phyloP scores from a whole-genome alignment of 2,888 invertebrate species.

The Oxyscelio sp. region DNA sequence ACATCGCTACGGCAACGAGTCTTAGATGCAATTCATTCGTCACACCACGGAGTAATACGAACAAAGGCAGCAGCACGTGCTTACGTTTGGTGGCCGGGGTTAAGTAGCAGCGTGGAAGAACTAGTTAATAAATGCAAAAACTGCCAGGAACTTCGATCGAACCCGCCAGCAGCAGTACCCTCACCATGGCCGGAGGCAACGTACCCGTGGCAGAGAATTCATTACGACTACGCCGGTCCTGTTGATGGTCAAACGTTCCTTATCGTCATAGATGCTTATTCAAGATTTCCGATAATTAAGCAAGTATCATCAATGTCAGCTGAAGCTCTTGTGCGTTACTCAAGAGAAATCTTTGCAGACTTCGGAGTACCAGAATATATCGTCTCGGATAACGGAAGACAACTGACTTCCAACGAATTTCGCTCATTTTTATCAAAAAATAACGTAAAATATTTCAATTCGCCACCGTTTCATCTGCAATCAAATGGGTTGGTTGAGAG shows the following conservation, averaged over 20 bases:
- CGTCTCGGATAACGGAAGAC: slow-evolving; percentile 20
- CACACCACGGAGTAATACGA: too few relatives aligned
- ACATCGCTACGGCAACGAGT: too few relatives aligned
- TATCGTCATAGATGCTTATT: slow-evolving; percentile 13
- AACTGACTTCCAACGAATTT: slow-evolving; percentile 10
- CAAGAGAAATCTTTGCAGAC: slow-evolving; percentile 12
- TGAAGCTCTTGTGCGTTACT: neutral
- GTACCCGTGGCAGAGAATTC: slow-evolving; percentile 21
- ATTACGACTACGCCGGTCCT: slow-evolving; percentile 32
- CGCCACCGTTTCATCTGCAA: slow-evolving; percentile 10
- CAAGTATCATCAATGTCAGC: slow-evolving; percentile 28
- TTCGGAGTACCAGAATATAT: slow-evolving; percentile 7
- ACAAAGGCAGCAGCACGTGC: too few relatives aligned
- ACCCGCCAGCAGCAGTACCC: slow-evolving; percentile 1
- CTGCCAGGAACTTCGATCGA: too few relatives aligned
- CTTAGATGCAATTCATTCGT: too few relatives aligned
- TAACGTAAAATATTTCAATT: neutral
- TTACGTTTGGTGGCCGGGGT: too few relatives aligned
- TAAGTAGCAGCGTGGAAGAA: too few relatives aligned
- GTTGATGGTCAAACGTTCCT: slow-evolving; percentile 12
- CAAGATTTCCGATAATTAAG: slow-evolving; percentile 14
- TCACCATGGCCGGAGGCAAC: slow-evolving; percentile 12
- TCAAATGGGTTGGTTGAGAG: slow-evolving; percentile 19
- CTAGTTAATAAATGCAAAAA: too few relatives aligned
- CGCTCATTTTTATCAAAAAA: slow-evolving; percentile 6